Evolutionary conservation across 2,888 invertebrate species (phyloP).

Genomic region (Uloborus plumipes): DNA sequence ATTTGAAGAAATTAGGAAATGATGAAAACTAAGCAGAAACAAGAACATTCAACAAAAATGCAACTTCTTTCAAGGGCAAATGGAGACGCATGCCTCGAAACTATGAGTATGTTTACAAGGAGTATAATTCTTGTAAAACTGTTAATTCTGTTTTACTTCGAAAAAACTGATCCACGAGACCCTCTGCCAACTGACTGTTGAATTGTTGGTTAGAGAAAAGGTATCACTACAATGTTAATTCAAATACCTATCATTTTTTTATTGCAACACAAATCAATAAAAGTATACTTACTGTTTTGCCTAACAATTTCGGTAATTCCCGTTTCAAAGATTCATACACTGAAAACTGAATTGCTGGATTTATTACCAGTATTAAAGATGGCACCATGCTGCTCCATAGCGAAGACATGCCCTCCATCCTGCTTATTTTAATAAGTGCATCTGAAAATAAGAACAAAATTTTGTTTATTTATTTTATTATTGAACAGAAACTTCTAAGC

Average conservation of each 20-base stretch:
- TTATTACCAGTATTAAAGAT: constrained; percentile 86
- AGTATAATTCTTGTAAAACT: too few relatives aligned
- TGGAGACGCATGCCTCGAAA: too few relatives aligned
- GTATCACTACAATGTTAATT: not conserved
- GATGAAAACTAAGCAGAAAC: too few relatives aligned
- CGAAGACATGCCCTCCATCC: constrained; percentile 81
- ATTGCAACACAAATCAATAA: not conserved
- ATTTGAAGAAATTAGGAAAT: too few relatives aligned
- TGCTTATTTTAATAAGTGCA: constrained; percentile 69
- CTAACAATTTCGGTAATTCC: constrained; percentile 24
- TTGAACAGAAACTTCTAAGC: not conserved
- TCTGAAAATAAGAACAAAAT: constrained; percentile 27
- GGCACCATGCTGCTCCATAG: constrained; percentile 89
- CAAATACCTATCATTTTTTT: not conserved
- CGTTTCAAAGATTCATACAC: constrained; percentile 86
- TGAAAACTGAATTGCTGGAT: constrained; percentile 94
- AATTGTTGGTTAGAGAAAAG: not conserved
- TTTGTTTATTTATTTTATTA: not conserved
- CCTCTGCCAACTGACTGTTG: not conserved
- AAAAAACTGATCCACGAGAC: too few relatives aligned
- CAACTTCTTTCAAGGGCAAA: too few relatives aligned
- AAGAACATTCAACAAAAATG: too few relatives aligned
- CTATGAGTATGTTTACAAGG: too few relatives aligned
- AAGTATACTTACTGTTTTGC: constrained; percentile 2
- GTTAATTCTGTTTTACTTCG: too few relatives aligned